Base-by-base conservation (phyloP, 2,797 vertebrate species). In the Lateolabrax maculatus region DNA sequence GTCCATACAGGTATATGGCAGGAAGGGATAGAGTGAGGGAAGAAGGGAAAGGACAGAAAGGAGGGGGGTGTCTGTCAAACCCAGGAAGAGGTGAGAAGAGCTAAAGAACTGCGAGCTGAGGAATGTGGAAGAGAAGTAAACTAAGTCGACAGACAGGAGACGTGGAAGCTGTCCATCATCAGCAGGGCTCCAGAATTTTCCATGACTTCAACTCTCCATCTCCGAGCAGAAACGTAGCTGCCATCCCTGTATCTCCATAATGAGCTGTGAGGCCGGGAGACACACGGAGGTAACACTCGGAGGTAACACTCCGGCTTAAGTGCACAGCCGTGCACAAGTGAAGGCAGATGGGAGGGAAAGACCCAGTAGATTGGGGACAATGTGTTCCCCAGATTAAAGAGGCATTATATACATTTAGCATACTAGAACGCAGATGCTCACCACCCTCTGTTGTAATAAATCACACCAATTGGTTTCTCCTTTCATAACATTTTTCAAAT, bases 91-190 rank as follows among this genome's bases (percentile, higher is more conserved):
- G 82, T 68, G 80, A 88, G 88, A 81, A 52, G 71, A 49, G 69
- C 52, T 75, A 62, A 79, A 75, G 55, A 81, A 63, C 51, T 82
- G 80, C 77, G 86, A 87, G 85, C 64, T 72, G 68, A 84, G 79
- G 86, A 88, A 92, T 90, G 89, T 75, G 78, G 56, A 65, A 63
- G 25, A 81, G 62, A 77, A 65, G 83, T 52, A 44, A 75, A 57
- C 39, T 18, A 15, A 68, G 75, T 21, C 87, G 85, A 88, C 2
- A 48, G 88, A 72, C 85, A 77, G 64, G 74, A 83, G 79, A 92
- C 1, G 79, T 85, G 85, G 86, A 84, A 82, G 81, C 81, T 91
- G 88, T 88, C 88, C 69, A 80, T 94, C 90, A 93, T 75, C 84
- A 36, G 71, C 65, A 55, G 71, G 52, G 79, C 66, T 84, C 52